Evolutionary conservation across 1,140 invertebrate genomes (phyloP).

Genomic region (Pogonognathellus flavescens): DNA sequence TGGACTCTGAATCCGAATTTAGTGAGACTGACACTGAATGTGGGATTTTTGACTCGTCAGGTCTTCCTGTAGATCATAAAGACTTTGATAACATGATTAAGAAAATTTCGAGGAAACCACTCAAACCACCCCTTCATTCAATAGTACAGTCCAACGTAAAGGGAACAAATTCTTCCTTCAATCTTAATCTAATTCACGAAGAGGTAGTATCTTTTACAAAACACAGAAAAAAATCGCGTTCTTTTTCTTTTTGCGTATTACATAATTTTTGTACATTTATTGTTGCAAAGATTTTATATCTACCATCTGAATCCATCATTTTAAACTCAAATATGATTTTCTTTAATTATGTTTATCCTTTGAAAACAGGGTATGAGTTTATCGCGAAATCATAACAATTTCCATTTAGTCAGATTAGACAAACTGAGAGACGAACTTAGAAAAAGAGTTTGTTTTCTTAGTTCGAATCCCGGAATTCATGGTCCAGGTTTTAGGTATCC

Average conservation of each 20-base stretch:
- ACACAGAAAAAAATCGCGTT: no score
- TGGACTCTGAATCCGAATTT: neutral
- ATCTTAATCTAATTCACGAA: neutral
- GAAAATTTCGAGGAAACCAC: neutral
- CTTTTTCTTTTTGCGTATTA: no score
- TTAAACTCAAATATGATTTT: neutral
- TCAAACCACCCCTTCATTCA: neutral
- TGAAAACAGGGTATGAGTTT: neutral
- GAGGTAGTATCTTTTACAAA: no score
- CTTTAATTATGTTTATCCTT: neutral
- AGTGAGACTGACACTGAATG: neutral
- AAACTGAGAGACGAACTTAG: constrained; percentile 36
- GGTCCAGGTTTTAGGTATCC: constrained; percentile 37
- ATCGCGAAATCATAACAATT: neutral
- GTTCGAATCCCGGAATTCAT: constrained; percentile 42
- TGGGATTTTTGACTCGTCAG: neutral
- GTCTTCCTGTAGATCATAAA: neutral
- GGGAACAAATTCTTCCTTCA: neutral
- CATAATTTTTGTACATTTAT: no score
- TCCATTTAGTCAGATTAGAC: constrained; percentile 12
- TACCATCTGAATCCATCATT: no score
- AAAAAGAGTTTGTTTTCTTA: constrained; percentile 35
- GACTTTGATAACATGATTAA: constrained; percentile 17
- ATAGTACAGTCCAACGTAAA: neutral
- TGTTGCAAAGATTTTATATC: no score